Evolutionary conservation across 2,113 vertebrate genomes (phyloP).

Genomic region (Otus sunia): DNA sequence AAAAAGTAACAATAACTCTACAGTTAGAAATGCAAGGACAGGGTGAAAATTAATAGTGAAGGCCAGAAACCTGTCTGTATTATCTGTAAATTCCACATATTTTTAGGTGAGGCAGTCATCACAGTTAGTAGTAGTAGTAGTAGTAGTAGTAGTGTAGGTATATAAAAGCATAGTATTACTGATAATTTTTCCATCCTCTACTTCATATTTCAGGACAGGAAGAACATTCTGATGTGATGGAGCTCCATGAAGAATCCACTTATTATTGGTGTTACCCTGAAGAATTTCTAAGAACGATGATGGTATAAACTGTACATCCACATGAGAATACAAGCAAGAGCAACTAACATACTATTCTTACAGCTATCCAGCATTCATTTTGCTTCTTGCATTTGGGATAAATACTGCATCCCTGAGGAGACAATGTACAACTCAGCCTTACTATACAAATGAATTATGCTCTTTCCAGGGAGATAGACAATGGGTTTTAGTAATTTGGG

Average conservation of each 20-base stretch:
- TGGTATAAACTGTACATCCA: not conserved
- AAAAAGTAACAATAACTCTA: not conserved
- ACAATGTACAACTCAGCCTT: not conserved
- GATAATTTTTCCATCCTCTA: not conserved
- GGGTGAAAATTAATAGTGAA: not conserved
- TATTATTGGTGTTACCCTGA: not conserved
- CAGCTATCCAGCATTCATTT: not conserved
- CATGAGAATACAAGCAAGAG: not conserved
- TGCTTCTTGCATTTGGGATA: not conserved
- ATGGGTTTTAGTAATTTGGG: not conserved
- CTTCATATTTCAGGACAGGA: not conserved
- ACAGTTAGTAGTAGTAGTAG: rapidly evolving
- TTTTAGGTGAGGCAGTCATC: not conserved
- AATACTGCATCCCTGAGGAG: not conserved
- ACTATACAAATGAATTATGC: rapidly evolving
- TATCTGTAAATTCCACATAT: not conserved
- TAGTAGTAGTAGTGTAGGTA: not conserved
- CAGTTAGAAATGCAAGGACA: not conserved
- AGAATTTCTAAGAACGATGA: not conserved
- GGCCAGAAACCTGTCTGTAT: not conserved
- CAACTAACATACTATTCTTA: not conserved
- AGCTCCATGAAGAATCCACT: not conserved
- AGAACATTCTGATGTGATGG: not conserved
- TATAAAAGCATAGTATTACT: not conserved
- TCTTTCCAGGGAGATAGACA: not conserved